Evolutionary conservation across 2,113 vertebrate species (phyloP), one percentile per base, ranked within the genome.

Genomic region (Dicentrarchus labrax): DNA sequence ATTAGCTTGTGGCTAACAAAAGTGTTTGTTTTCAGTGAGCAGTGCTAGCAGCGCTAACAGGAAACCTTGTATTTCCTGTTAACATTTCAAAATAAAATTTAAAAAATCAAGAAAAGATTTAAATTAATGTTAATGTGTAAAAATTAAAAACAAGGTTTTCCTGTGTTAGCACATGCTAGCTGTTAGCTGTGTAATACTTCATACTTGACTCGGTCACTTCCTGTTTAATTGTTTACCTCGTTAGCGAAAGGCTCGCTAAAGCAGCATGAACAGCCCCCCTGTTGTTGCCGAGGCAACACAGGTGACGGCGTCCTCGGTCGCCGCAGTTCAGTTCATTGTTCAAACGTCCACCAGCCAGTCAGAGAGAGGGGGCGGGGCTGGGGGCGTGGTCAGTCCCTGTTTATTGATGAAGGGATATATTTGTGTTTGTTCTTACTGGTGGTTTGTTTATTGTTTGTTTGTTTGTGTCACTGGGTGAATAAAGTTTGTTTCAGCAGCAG

Each of bases 401-500:
- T 41, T 62, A 8, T 36, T 54, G 15, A 69, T 47, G 8, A 75
- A n/a, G 78, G 85, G 90, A 89, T 61, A 3, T 77, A 12, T 83
- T 86, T 91, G 5, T 78, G 83, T 88, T 51, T 22, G 57, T 78
- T 82, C 17, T 56, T 6, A 30, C 12, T 39, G 47, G 17, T 47
- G 13, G 19, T 51, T 65, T 36, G 19, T 15, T 47, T 11, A 13
- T 12, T 12, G 19, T 51, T 65, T 69, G 17, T 17, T 66, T 69
- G 17, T 17, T 66, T 82, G 38, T 65, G 13, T 66, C 72, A 39
- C 16, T 16, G 57, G 62, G 67, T 64, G 17, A 91, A 93, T 90
- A 93, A 93, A 91, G 74, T 77, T 85, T 51, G 60, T 69, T 57
- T 70, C 68, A 88, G 89, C 91, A 90, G 64, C 71, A 4, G 1